Base-by-base conservation (phyloP, 2,888 invertebrate genomes). In the Iselma pallidipennis region DNA sequence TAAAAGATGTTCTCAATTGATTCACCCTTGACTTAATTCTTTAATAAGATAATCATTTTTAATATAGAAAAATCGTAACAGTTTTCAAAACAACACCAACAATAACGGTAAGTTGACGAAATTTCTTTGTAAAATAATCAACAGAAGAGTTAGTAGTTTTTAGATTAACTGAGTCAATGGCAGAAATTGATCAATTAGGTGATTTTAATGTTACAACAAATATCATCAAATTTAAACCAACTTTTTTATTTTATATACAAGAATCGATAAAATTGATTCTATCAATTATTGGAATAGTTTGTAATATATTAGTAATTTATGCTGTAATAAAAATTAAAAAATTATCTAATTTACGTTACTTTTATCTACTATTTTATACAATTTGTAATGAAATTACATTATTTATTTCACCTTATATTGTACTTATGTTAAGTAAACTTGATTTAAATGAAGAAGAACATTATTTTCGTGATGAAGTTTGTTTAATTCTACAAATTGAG, bases 131-230 rank as follows among this genome's bases (percentile, higher is more conserved):
- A n/a, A 10, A 42, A 42, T 10, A 10, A 42, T 19, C n/a, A n/a
- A n/a, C n/a, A n/a, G n/a, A n/a, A n/a, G n/a, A n/a, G n/a, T n/a
- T n/a, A n/a, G n/a, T n/a, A n/a, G n/a, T n/a, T n/a, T n/a, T n/a
- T n/a, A n/a, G n/a, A n/a, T n/a, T n/a, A n/a, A n/a, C n/a, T n/a
- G n/a, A 37, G 42, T 16, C n/a, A 51, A 51, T 51, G 51, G 51
- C n/a, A n/a, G n/a, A 51, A 26, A 31, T 31, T 29, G 51, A 51
- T 21, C 14, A 28, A 23, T 50, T 51, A 7, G 25, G 26, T 26
- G 26, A 51, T 51, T 51, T 51, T 16, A 51, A 51, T 31, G 5
- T 31, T 12, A 51, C 31, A 19, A 51, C 14, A 9, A 50, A 51
- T 31, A 19, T 21, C 1, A 51, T 16, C 26, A n/a, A 51, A 16